These are phyloP conservation scores for Antechinus stuartii DNA, from an alignment of 2,113 vertebrate species.

Conservation along the genomic window DNA sequence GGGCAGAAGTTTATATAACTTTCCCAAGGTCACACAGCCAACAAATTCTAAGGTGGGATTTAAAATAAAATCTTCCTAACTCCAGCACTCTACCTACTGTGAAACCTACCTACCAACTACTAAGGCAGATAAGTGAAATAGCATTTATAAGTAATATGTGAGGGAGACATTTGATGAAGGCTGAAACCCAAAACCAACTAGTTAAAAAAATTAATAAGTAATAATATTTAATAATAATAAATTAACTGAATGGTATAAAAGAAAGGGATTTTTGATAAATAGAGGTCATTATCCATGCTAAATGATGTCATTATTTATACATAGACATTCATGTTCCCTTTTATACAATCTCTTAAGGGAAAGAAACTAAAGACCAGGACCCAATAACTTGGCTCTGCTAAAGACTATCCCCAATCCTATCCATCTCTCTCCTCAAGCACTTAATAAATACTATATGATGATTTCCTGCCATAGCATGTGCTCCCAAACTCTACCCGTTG, in stretches of 20 bases:
- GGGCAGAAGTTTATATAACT: neutral
- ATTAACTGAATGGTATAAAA: neutral
- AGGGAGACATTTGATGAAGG: neutral
- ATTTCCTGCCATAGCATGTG: neutral
- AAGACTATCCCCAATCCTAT: neutral
- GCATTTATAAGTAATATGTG: neutral
- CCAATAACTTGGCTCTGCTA: slow-evolving; percentile 16
- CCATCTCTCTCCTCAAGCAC: neutral
- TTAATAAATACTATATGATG: slow-evolving; percentile 63
- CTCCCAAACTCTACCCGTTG: neutral
- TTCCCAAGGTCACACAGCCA: neutral
- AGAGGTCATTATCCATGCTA: neutral
- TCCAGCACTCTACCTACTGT: neutral
- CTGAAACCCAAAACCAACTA: neutral
- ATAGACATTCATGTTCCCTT: slow-evolving; percentile 28
- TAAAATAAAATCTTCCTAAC: neutral
- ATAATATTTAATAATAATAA: neutral
- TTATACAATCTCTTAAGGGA: slow-evolving; percentile 38
- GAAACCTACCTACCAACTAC: neutral
- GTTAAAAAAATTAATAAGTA: neutral
- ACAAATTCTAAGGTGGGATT: neutral
- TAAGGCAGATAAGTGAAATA: neutral
- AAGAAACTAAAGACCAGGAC: slow-evolving; percentile 20
- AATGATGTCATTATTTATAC: slow-evolving; percentile 43
- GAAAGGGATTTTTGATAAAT: neutral